phyloP scores from a whole-genome alignment of 2,113 vertebrate species.

The Empidonax alnorum region DNA sequence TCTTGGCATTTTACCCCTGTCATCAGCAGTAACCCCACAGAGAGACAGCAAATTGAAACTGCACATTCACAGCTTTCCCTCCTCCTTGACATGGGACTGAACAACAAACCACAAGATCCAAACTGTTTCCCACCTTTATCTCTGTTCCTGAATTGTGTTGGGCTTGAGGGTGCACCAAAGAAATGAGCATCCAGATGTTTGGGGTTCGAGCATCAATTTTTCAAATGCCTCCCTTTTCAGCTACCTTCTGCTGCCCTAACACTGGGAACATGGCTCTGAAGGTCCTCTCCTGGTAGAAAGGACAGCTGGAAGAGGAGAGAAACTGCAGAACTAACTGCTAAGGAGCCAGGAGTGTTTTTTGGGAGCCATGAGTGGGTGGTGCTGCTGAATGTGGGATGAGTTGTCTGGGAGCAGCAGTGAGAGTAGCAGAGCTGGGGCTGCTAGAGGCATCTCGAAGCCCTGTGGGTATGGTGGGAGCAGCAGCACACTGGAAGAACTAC shows the following conservation, averaged over 20 bases:
- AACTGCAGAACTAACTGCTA: neutral
- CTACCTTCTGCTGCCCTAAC: neutral
- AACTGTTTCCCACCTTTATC: neutral
- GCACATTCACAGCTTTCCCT: neutral
- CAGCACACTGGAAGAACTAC: neutral
- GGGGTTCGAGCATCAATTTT: neutral
- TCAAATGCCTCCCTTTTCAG: neutral
- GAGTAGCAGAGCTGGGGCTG: neutral
- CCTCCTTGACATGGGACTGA: neutral
- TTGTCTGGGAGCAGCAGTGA: neutral
- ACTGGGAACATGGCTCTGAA: neutral
- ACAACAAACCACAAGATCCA: neutral
- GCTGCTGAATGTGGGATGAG: neutral
- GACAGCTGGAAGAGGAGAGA: neutral
- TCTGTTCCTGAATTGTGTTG: neutral
- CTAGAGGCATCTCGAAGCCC: accelerated
- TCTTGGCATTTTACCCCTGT: conserved; percentile 19
- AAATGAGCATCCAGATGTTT: neutral
- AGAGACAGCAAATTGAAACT: neutral
- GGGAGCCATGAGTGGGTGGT: neutral
- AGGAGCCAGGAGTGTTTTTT: neutral
- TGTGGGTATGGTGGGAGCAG: neutral
- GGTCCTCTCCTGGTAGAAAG: neutral
- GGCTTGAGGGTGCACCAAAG: neutral
- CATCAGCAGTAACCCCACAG: neutral